Evolutionary conservation across 1,140 invertebrate species (phyloP).

Genomic region (Maconellicoccus hirsutus): DNA sequence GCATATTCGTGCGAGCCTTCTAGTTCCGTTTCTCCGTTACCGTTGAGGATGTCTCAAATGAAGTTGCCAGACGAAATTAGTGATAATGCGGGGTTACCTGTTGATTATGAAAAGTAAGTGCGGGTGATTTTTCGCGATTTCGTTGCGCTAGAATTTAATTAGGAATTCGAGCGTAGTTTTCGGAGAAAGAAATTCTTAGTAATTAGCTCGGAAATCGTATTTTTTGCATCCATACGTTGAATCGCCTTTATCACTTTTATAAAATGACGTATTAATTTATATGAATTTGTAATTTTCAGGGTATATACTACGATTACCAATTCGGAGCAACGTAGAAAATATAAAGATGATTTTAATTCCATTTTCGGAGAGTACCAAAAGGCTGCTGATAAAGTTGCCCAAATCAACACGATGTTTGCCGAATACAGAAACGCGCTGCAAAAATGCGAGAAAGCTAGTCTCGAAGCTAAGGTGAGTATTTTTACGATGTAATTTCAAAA

Average conservation of each 20-base stretch:
- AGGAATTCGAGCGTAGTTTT: constrained; percentile 23
- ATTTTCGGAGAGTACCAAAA: constrained; percentile 69
- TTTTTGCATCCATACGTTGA: too few species aligned
- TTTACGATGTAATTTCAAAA: too few species aligned
- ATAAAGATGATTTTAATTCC: constrained; percentile 76
- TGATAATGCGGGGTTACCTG: background rate
- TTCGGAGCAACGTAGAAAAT: constrained; percentile 61
- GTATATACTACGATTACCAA: constrained; percentile 60
- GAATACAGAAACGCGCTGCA: constrained; percentile 52
- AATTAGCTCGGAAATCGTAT: too few species aligned
- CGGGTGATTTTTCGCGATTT: background rate
- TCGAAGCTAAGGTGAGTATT: background rate
- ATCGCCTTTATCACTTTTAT: too few species aligned
- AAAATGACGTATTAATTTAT: too few species aligned
- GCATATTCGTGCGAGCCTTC: background rate
- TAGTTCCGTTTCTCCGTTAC: background rate
- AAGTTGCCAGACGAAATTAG: background rate
- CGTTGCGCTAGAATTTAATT: constrained; percentile 7
- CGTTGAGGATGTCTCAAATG: background rate
- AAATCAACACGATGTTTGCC: constrained; percentile 63
- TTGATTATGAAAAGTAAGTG: background rate
- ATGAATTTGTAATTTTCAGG: background rate
- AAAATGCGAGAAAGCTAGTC: constrained; percentile 36
- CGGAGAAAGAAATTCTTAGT: too few species aligned
- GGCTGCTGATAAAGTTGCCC: constrained; percentile 60